phyloP scores from a whole-genome alignment of 1,140 invertebrate species.

The Polypedilum pembai region DNA sequence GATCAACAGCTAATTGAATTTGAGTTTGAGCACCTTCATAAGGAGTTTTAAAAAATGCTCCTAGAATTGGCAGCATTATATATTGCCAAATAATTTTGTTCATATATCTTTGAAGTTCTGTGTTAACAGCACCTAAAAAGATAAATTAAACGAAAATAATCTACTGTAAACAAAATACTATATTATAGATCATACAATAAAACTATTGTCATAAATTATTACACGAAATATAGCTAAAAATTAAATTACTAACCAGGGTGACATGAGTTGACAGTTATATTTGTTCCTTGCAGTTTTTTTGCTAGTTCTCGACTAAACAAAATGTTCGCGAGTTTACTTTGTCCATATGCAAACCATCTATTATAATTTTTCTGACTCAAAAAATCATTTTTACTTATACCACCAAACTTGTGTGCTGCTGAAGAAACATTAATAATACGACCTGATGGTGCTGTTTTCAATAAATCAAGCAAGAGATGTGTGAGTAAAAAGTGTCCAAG shows the following conservation, averaged over 20 bases:
- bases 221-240: constrained; percentile 44
- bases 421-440: constrained; percentile 65
- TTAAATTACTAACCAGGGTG: constrained; percentile 52
- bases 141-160: constrained; percentile 35
- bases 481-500: constrained; percentile 67
- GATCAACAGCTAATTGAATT: constrained; percentile 67
- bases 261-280: constrained; percentile 50
- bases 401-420: constrained; percentile 50
- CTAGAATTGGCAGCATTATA: constrained; percentile 37
- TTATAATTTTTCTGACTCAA: constrained; percentile 50
- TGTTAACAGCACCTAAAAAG: constrained; percentile 67
- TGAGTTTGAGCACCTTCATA: constrained; percentile 71
- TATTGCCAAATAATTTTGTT: constrained; percentile 40
- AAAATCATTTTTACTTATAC: constrained; percentile 57
- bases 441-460: constrained; percentile 49
- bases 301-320: constrained; percentile 58
- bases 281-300: constrained; percentile 48
- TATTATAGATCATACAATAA: background rate
- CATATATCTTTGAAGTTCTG: constrained; percentile 61
- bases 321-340: constrained; percentile 63
- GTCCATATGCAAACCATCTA: constrained; percentile 48
- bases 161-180: background rate
- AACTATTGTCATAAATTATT: constrained; percentile 35
- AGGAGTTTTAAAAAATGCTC: constrained; percentile 51
- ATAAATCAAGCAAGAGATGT: constrained; percentile 54